Conservation (phyloP, 2,888 invertebrate species). For the Brachyptera risi region DNA sequence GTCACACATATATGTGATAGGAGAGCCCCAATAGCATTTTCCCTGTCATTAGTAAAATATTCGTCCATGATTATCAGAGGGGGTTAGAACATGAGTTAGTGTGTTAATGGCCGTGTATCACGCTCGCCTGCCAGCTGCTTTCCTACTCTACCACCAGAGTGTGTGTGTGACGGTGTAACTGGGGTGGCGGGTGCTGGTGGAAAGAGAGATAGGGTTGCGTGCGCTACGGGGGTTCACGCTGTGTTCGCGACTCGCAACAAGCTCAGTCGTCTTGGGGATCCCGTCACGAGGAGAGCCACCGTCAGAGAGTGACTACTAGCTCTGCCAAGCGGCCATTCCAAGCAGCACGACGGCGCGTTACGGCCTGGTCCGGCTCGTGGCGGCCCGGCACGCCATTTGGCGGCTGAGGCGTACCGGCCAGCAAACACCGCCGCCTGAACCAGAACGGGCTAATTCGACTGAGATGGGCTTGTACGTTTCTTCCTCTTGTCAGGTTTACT, state of each 20-base stretch:
- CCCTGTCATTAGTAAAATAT: not conserved
- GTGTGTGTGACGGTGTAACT: not conserved
- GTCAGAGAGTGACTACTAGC: constrained; percentile 43
- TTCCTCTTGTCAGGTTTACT: constrained; percentile 14
- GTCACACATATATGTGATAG: too few species aligned
- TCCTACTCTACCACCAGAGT: constrained; percentile 1
- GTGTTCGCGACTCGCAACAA: constrained; percentile 13
- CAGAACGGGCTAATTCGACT: constrained; percentile 28
- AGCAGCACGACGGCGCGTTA: constrained; percentile 68
- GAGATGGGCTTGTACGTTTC: constrained; percentile 34
- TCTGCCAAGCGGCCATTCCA: constrained; percentile 49
- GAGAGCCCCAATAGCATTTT: not conserved
- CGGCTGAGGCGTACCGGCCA: constrained; percentile 48
- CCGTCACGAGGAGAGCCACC: not conserved
- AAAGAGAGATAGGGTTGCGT: constrained; percentile 33
- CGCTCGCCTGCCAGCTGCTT: constrained; percentile 1
- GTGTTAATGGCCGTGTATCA: constrained; percentile 3
- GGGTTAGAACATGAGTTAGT: not conserved
- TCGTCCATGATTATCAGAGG: constrained; percentile 11
- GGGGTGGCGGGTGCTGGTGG: constrained; percentile 22
- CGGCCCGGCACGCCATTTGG: constrained; percentile 68
- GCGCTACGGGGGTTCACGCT: constrained; percentile 33
- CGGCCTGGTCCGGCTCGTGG: constrained; percentile 66
- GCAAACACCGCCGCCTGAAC: constrained; percentile 20
- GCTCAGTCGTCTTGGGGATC: not conserved